Conservation (phyloP, 2,113 vertebrate genomes). For the Microcebus griseorufus region DNA sequence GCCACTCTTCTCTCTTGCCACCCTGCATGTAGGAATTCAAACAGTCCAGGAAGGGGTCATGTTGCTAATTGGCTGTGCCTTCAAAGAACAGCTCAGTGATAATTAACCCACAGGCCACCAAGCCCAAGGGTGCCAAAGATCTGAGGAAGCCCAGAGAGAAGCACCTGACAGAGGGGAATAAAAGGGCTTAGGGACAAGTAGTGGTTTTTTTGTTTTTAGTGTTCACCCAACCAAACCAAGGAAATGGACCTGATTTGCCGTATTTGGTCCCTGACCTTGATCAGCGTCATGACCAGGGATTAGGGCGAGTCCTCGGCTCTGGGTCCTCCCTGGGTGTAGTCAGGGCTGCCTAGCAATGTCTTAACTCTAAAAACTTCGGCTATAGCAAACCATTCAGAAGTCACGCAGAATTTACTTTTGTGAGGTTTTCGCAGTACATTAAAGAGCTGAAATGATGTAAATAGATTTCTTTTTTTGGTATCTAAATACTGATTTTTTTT, state of each 20-base stretch:
- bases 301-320: not conserved
- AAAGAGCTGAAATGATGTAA: not conserved
- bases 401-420: not conserved
- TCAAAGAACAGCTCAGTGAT: not conserved
- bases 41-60: not conserved
- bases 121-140: not conserved
- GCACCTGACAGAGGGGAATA: not conserved
- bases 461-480: not conserved
- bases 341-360: not conserved
- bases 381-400: not conserved
- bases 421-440: not conserved
- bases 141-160: not conserved
- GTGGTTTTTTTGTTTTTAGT: not conserved
- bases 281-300: accelerated
- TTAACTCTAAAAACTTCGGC: not conserved
- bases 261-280: not conserved
- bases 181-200: not conserved
- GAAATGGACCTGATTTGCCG: not conserved
- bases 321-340: not conserved
- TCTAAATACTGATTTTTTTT: not conserved
- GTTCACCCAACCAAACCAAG: not conserved
- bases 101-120: not conserved
- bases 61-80: not conserved
- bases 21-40: not conserved
- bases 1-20: not conserved